A percentile compares a stretch with the other conserved stretches of the same genome.
phyloP scores from a whole-genome alignment of 2,113 vertebrate species.

The Neolamprologus falcicula region DNA sequence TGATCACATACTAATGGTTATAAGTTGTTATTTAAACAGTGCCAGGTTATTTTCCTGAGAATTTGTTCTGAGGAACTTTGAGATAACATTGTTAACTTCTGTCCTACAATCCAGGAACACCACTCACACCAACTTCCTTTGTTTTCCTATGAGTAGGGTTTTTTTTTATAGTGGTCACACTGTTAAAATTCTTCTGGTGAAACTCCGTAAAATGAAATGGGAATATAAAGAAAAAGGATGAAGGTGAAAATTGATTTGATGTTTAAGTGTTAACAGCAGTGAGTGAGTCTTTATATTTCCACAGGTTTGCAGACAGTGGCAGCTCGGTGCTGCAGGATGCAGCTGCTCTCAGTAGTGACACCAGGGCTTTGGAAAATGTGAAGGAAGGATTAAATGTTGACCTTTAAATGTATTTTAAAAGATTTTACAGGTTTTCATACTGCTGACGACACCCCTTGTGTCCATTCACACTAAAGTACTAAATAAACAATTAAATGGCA shows the following conservation, averaged over 20 bases:
- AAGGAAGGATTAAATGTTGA: not conserved
- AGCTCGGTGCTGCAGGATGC: not conserved
- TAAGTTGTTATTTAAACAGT: not conserved
- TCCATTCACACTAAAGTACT: not conserved
- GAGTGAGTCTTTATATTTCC: not conserved
- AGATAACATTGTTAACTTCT: not conserved
- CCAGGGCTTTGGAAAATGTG: not conserved
- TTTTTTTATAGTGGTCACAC: not conserved
- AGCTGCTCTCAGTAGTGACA: not conserved
- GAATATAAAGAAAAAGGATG: not conserved
- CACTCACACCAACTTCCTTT: not conserved
- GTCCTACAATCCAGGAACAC: not conserved
- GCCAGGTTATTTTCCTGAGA: not conserved
- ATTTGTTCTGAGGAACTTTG: not conserved
- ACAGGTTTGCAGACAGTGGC: not conserved
- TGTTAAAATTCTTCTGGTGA: not conserved
- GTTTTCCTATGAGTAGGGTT: accelerated
- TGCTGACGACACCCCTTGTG: not conserved
- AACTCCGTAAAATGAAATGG: not conserved
- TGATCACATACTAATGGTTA: not conserved
- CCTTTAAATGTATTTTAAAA: too few species aligned
- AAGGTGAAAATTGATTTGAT: not conserved
- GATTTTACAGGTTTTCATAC: not conserved
- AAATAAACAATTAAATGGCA: not conserved
- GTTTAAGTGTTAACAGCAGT: not conserved